Conservation (phyloP, 2,888 invertebrate genomes). For the Nephrotoma flavescens region DNA sequence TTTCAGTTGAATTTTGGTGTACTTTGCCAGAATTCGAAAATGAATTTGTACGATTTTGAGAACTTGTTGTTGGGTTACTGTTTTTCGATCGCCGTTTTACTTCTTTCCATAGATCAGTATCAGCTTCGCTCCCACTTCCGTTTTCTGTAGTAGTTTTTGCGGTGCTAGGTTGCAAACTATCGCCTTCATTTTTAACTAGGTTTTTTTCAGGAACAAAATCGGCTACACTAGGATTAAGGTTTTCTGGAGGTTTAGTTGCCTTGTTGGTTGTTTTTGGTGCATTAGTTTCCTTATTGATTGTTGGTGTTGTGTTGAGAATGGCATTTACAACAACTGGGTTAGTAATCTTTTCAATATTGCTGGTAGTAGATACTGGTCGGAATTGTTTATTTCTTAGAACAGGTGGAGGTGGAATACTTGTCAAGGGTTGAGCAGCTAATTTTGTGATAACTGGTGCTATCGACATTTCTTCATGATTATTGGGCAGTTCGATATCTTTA, state of each 20-base stretch:
- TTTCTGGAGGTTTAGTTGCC: slow-evolving; percentile 29
- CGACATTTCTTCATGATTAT: slow-evolving; percentile 12
- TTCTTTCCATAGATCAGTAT: slow-evolving; percentile 33
- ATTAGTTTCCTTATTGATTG: neutral
- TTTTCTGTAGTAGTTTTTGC: slow-evolving; percentile 13
- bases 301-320: neutral
- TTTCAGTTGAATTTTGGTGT: slow-evolving; percentile 21
- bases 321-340: neutral
- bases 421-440: slow-evolving; percentile 43
- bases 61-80: slow-evolving; percentile 13
- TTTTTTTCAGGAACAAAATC: slow-evolving; percentile 57
- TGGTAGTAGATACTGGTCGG: neutral
- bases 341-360: neutral
- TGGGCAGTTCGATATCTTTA: slow-evolving; percentile 19
- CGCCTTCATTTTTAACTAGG: neutral
- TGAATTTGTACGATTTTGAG: slow-evolving; percentile 28
- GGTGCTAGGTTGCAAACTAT: neutral
- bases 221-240: slow-evolving; percentile 71
- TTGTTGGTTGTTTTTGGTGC: neutral
- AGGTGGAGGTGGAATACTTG: slow-evolving; percentile 57
- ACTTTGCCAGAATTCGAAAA: slow-evolving; percentile 12
- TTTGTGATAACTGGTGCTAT: slow-evolving; percentile 11
- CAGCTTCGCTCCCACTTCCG: slow-evolving; percentile 10
- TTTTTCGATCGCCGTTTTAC: slow-evolving; percentile 45
- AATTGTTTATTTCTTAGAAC: slow-evolving; percentile 41